Evolutionary conservation across 2,113 vertebrate genomes (phyloP), one percentile per base, ranked within the genome.

Genomic region (Anolis carolinensis): DNA sequence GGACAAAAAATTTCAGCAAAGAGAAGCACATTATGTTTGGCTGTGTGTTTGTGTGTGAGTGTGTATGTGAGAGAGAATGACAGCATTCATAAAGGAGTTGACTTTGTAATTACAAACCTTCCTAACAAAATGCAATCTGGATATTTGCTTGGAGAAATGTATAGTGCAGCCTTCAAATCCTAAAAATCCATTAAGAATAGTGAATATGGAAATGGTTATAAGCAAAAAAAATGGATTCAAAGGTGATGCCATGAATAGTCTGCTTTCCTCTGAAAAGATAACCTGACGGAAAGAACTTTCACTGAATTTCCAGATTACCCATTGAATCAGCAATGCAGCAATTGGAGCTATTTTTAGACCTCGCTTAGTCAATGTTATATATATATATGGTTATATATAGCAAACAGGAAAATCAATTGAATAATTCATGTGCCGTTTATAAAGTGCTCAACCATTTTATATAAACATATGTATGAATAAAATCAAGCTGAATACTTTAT

Each of bases 401-500:
- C n/a, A 75, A 86, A 81, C 59, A 75, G 44, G 63, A 75, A 86
- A 86, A 50, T 52, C n/a, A 80, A 75, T 27, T 86, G 85, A 86
- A 86, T 86, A 81, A 86, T 86, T 81, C 85, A 86, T 86, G 62
- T 16, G 32, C 85, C n/a, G n/a, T 81, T 86, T 86, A 86, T 86
- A 81, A 75, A 86, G 62, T 86, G 39, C 59, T 67, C 85, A 86
- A 86, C 85, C 79, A 81, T 81, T 86, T 86, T 86, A 86, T 86
- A 81, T 86, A 86, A 86, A 86, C 85, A 86, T 86, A 86, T 86
- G 85, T 81, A 86, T 86, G 85, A 86, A 86, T 86, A 86, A 86
- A 86, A 80, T 59, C 72, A 86, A 81, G 79, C 87, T 52, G 48
- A 32, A 50, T 8, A 65, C 25, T 32, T 32, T 7, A 76, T 75